Conservation (phyloP, 2,113 vertebrate species). For the Serranochromis macrocephalus region DNA sequence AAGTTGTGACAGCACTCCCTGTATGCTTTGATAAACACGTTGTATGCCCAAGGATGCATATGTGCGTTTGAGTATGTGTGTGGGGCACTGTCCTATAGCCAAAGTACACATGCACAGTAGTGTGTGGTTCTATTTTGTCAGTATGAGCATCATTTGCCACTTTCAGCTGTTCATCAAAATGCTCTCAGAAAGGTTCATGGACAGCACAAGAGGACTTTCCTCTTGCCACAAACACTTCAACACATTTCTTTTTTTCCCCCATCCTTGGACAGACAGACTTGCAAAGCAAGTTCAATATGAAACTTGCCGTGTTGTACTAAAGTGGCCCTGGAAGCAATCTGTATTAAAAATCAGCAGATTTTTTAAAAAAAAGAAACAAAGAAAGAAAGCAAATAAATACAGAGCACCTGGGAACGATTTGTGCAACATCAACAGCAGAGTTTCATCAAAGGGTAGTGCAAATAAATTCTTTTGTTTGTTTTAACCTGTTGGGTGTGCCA, state of each 20-base stretch:
- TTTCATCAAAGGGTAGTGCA: not conserved
- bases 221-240: not conserved
- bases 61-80: not conserved
- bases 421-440: not conserved
- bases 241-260: not conserved
- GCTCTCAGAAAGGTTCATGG: not conserved
- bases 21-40: not conserved
- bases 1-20: not conserved
- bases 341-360: not conserved
- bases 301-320: not conserved
- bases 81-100: not conserved
- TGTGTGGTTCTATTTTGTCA: not conserved
- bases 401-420: not conserved
- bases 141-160: not conserved
- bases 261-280: not conserved
- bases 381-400: not conserved
- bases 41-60: not conserved
- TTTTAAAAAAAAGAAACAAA: not conserved
- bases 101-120: not conserved
- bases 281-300: not conserved
- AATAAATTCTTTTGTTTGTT: constrained; percentile 26
- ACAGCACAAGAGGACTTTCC: not conserved
- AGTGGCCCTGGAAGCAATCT: not conserved
- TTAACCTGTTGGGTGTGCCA: constrained; percentile 18
- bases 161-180: not conserved